Conservation (phyloP, 2,113 vertebrate species). For the Copsychus sechellarum region DNA sequence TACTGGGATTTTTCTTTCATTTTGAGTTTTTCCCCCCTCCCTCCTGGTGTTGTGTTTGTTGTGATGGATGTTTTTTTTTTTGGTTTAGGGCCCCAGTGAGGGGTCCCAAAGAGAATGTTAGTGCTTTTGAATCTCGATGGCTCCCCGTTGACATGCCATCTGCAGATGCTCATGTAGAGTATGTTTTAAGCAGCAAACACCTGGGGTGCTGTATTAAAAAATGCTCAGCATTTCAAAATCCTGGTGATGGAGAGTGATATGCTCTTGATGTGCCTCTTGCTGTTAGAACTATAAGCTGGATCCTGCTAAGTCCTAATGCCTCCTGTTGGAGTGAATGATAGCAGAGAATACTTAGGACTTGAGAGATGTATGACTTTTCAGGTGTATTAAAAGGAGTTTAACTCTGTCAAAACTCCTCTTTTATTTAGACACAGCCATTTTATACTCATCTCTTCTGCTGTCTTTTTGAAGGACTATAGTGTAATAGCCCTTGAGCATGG, state of each 20-base stretch:
- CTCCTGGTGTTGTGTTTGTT: not conserved
- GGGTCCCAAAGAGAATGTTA: constrained; percentile 3
- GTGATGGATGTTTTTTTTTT: not conserved
- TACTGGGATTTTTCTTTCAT: not conserved
- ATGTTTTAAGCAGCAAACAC: constrained; percentile 60
- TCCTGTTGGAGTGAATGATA: constrained; percentile 44
- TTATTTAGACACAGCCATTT: not conserved
- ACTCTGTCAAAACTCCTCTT: not conserved
- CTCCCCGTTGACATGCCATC: constrained; percentile 51
- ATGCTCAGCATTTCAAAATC: constrained; percentile 59
- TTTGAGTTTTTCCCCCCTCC: too few relatives aligned
- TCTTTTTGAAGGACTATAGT: not conserved
- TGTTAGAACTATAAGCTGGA: constrained; percentile 47
- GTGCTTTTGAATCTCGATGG: constrained; percentile 44
- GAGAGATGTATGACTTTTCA: not conserved
- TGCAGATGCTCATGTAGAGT: constrained; percentile 57
- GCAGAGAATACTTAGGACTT: not conserved
- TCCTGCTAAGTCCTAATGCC: constrained; percentile 39
- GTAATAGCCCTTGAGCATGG: not conserved
- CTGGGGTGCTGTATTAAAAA: constrained; percentile 65
- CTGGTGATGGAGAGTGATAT: constrained; percentile 49
- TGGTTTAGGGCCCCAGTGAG: not conserved
- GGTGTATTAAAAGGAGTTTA: constrained; percentile 22
- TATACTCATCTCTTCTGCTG: not conserved
- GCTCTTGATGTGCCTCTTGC: constrained; percentile 45